Conservation (phyloP, 2,113 vertebrate genomes). For the Hiodon alosoides region DNA sequence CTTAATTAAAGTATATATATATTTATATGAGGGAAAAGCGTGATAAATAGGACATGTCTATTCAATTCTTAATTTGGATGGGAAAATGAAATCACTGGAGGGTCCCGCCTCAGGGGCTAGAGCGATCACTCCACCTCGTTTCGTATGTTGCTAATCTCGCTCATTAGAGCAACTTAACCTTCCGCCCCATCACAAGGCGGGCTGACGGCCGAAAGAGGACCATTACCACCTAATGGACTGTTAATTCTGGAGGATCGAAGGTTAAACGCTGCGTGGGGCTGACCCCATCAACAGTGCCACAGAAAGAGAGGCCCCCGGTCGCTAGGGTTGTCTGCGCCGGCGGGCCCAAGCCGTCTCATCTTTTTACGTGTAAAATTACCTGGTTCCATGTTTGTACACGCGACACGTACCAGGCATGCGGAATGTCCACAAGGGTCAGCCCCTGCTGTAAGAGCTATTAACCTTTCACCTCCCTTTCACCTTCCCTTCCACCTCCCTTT, state of each 20-base stretch:
- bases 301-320: background rate
- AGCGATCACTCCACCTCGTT: background rate
- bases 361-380: too few species aligned
- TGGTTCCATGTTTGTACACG: too few species aligned
- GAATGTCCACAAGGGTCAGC: too few species aligned
- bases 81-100: background rate
- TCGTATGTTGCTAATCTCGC: background rate
- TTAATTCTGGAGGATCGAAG: background rate
- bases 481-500: too few species aligned
- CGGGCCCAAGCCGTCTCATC: background rate
- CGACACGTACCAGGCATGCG: too few species aligned
- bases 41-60: background rate
- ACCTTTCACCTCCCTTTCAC: too few species aligned
- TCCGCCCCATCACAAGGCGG: background rate
- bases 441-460: too few species aligned
- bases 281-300: background rate
- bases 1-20: too few species aligned
- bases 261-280: background rate
- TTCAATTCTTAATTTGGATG: constrained; percentile 6
- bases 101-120: background rate
- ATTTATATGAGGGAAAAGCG: background rate
- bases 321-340: background rate
- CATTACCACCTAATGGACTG: background rate
- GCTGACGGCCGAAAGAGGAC: background rate
- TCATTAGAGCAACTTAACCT: constrained; percentile 18